phyloP scores from a whole-genome alignment of 2,888 invertebrate genomes.

The Blastobasis lacticolella region DNA sequence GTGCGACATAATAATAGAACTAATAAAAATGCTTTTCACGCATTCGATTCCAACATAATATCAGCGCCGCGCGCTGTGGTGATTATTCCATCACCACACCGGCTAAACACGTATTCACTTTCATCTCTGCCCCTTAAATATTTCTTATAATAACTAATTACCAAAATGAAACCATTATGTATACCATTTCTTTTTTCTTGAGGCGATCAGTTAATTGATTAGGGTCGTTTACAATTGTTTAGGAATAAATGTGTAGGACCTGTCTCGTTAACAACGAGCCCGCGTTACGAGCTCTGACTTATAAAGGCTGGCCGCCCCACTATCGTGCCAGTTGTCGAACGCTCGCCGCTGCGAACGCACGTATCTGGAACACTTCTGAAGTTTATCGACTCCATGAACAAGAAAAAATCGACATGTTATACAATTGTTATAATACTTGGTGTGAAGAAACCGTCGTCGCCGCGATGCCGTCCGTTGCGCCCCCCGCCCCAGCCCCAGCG shows the following conservation, averaged over 20 bases:
- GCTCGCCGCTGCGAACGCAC: conserved; percentile 69
- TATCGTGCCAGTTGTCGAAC: conserved; percentile 67
- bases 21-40: no score
- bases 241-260: conserved; percentile 69
- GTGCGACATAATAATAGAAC: no score
- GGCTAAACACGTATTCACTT: no score
- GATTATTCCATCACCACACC: no score
- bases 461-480: conserved; percentile 49
- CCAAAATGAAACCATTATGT: no score
- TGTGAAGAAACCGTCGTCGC: conserved; percentile 61
- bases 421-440: conserved; percentile 39
- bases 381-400: conserved; percentile 55
- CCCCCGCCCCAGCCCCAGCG: conserved; percentile 59
- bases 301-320: conserved; percentile 68
- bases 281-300: conserved; percentile 64
- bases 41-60: no score
- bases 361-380: conserved; percentile 27
- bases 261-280: conserved; percentile 66
- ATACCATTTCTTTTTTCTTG: no score
- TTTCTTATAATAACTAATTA: not conserved
- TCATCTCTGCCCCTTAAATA: not conserved
- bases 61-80: no score
- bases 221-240: conserved; percentile 54
- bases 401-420: no score
- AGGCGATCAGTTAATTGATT: not conserved